Base-by-base conservation (phyloP, 2,113 vertebrate genomes). In the Perca flavescens region DNA sequence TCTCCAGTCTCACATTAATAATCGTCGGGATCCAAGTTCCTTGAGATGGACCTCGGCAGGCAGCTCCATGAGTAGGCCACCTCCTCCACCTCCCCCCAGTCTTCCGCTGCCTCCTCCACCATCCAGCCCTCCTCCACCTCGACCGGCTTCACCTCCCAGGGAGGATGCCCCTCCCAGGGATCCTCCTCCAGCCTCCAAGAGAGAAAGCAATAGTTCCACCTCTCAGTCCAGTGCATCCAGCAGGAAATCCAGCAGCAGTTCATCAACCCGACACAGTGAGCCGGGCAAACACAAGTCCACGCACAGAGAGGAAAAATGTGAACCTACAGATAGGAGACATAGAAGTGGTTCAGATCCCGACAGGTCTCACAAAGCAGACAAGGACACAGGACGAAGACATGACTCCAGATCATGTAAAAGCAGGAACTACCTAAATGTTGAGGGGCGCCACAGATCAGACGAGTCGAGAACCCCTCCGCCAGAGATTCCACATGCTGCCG, bases 341-440 rank as follows among this genome's bases (percentile, higher is more conserved):
- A 77, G 68, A 86, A 68, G 17, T 22, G 17, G 4, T 73, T 89
- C 75, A 53, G 77, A 86, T 83, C 25, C 75, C 4, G 84, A 25
- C 47, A 67, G 80, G 28, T 77, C 72, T 54, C 87, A 94, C 84
- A 96, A 93, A 86, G 93, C 93, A 31, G 71, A 91, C 46, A 96
- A 92, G 89, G 86, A 87, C 19, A 68, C 88, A 2, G 90, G 88
- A 52, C 95, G 89, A 60, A 96, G 94, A 92, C 82, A 93, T 65
- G 94, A 95, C n/a, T 83, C 80, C 53, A 91, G 92, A 76, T 90
- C 94, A 49, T 50, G 2, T 68, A 88, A 88, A 92, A 80, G 83
- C 87, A 73, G 93, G 88, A 85, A 74, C 4, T 31, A 94, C 91
- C 60, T 54, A 54, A 83, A 91, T 43, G 88, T 86, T 12, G 93